These are phyloP conservation scores for Orthosia incerta DNA, from an alignment of 2,888 invertebrate genomes.

Conservation along the genomic window DNA sequence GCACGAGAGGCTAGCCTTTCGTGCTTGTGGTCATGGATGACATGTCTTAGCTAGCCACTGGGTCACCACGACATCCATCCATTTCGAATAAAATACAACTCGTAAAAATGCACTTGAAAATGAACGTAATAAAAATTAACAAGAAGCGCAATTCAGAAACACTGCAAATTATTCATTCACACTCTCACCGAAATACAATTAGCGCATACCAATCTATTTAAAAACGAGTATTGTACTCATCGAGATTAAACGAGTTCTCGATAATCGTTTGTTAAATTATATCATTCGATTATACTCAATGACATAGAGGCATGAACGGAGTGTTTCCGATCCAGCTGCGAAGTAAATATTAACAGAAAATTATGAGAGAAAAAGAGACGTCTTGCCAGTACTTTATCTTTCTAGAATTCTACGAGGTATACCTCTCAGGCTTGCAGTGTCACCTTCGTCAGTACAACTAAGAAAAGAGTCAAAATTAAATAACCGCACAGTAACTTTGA, in stretches of 20 bases:
- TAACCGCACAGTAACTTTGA: not conserved
- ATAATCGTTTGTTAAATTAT: slow-evolving; percentile 16
- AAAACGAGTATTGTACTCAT: slow-evolving; percentile 16
- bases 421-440: too few species aligned
- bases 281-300: slow-evolving; percentile 21
- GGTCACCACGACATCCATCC: too few species aligned
- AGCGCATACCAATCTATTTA: slow-evolving; percentile 19
- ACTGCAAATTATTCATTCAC: not conserved
- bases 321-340: too few species aligned
- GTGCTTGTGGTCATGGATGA: too few species aligned
- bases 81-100: too few species aligned
- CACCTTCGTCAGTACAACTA: too few species aligned
- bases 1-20: too few species aligned
- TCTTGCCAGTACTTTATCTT: too few species aligned
- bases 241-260: slow-evolving; percentile 21
- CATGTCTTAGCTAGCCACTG: too few species aligned
- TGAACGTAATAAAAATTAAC: not conserved
- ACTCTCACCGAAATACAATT: slow-evolving; percentile 12
- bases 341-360: not conserved
- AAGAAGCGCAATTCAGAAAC: not conserved
- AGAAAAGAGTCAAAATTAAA: too few species aligned
- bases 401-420: too few species aligned
- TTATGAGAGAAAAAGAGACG: not conserved
- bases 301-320: not conserved
- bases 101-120: not conserved